Evolutionary conservation across 1,140 invertebrate species (phyloP).

Genomic region (Doryteuthis pealeii): DNA sequence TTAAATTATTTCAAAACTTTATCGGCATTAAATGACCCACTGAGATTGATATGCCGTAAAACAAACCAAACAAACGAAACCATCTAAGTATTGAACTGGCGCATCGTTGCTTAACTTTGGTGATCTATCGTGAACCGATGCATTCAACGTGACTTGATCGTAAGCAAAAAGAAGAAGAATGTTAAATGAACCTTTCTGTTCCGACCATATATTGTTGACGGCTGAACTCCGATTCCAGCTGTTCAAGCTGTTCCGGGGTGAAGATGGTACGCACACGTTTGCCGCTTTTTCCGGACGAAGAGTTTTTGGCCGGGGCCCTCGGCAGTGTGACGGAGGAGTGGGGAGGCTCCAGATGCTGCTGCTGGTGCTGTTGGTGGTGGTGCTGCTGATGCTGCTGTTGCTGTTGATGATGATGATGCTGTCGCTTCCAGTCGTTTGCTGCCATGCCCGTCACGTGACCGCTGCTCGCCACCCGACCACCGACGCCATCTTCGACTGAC

Average conservation of each 20-base stretch:
- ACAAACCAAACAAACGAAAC: too few relatives aligned
- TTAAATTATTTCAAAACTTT: too few relatives aligned
- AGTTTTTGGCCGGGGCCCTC: neutral
- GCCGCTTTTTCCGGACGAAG: slow-evolving; percentile 28
- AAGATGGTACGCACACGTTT: slow-evolving; percentile 95
- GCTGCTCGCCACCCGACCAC: neutral
- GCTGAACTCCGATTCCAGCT: slow-evolving; percentile 90
- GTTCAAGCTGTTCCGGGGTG: slow-evolving; percentile 90
- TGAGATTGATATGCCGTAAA: too few relatives aligned
- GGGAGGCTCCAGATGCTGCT: too few relatives aligned
- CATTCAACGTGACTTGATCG: too few relatives aligned
- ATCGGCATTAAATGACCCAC: too few relatives aligned
- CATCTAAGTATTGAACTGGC: too few relatives aligned
- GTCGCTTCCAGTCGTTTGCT: neutral
- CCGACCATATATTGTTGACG: slow-evolving; percentile 97
- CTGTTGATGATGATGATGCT: neutral
- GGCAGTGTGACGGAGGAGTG: neutral
- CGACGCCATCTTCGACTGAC: neutral
- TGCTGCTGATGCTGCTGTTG: neutral
- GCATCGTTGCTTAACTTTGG: too few relatives aligned
- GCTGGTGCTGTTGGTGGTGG: neutral
- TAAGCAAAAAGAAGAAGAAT: too few relatives aligned
- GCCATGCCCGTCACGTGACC: neutral
- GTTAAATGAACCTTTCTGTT: slow-evolving; percentile 83
- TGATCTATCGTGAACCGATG: too few relatives aligned